Conservation (phyloP, 2,888 invertebrate genomes). For the Oscheius sp. region DNA sequence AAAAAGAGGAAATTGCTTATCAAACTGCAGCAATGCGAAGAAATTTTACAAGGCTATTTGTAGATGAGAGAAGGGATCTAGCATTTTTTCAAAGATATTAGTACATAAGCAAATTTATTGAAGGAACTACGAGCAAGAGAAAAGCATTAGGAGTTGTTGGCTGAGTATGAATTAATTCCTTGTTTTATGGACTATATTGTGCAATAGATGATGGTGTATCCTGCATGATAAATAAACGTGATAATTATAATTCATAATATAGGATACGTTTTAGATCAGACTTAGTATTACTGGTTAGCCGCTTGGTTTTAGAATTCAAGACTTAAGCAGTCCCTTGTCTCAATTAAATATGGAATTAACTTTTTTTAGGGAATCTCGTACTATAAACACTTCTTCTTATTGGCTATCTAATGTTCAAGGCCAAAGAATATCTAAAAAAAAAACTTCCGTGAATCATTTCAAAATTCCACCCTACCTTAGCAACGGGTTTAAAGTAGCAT, state of each 20-base stretch:
- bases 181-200: constrained; percentile 7
- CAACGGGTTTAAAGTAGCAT: constrained; percentile 23
- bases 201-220: constrained; percentile 1
- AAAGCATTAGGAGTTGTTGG: neutral
- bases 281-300: neutral
- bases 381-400: neutral
- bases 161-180: neutral
- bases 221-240: neutral
- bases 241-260: neutral
- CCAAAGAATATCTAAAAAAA: constrained; percentile 5
- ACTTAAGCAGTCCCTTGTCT: neutral
- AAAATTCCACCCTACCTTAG: neutral
- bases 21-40: constrained; percentile 7
- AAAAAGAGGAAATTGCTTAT: constrained; percentile 7
- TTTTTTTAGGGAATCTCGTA: constrained; percentile 12
- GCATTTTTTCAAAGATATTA: too few species aligned
- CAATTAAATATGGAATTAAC: constrained; percentile 10
- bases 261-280: constrained; percentile 5
- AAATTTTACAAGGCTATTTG: constrained; percentile 3
- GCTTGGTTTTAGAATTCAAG: constrained; percentile 14
- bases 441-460: neutral
- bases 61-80: neutral
- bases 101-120: neutral
- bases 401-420: neutral
- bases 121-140: too few species aligned